phyloP scores from a whole-genome alignment of 2,113 vertebrate species.

The Saimiri boliviensis region DNA sequence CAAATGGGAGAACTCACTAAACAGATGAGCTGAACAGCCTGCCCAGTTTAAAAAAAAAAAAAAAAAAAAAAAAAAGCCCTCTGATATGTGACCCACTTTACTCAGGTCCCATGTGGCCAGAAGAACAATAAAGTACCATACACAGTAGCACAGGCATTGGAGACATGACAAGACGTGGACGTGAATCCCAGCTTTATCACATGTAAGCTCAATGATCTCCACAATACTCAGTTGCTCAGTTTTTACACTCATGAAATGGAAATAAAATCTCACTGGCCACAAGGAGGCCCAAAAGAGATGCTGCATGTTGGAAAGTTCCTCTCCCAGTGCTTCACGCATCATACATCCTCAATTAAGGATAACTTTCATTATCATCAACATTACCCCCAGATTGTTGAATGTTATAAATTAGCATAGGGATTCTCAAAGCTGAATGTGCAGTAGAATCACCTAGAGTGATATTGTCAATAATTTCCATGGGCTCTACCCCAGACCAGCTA shows the following conservation, averaged over 20 bases:
- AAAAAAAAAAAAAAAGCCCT: neutral
- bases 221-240: neutral
- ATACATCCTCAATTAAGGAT: neutral
- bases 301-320: neutral
- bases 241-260: neutral
- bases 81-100: too few relatives aligned
- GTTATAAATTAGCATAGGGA: neutral
- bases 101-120: neutral
- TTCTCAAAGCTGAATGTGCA: neutral
- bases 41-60: too few relatives aligned
- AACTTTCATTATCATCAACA: neutral
- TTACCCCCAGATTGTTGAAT: neutral
- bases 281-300: neutral
- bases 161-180: neutral
- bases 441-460: neutral
- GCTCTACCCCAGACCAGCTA: neutral
- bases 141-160: neutral
- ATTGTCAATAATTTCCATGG: constrained; percentile 45
- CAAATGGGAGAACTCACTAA: neutral
- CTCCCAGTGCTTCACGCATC: neutral
- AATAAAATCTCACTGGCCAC: neutral
- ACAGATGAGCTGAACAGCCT: neutral
- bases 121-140: neutral
- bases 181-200: neutral
- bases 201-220: neutral